These are phyloP conservation scores for Xenotilapia caudafasciata DNA, from an alignment of 2,113 vertebrate genomes.

Conservation along the genomic window DNA sequence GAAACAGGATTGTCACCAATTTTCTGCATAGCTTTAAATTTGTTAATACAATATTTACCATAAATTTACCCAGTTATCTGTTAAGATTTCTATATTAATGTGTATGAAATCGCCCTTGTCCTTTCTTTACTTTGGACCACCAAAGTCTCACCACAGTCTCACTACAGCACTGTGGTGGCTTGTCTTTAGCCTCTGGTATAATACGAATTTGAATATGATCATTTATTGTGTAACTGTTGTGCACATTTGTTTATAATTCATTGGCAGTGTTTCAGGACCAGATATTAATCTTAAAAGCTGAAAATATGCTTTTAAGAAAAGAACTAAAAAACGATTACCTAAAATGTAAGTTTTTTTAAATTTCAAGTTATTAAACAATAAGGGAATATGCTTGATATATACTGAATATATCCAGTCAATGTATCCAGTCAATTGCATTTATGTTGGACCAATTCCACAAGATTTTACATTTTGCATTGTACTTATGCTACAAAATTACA, in stretches of 20 bases:
- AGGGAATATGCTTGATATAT: neutral
- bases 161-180: neutral
- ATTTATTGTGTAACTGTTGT: neutral
- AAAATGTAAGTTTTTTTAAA: neutral
- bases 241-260: neutral
- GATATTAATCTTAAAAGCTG: neutral
- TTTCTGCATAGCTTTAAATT: neutral
- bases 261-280: neutral
- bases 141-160: neutral
- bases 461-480: neutral
- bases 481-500: neutral
- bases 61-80: neutral
- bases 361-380: neutral
- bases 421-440: neutral
- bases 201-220: neutral
- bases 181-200: neutral
- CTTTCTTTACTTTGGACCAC: neutral
- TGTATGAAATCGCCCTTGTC: neutral
- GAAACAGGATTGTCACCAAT: neutral
- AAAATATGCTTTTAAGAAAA: neutral
- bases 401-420: neutral
- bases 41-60: neutral
- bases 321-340: neutral
- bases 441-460: neutral
- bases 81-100: neutral